Conservation (phyloP, 2,888 invertebrate genomes). For the Leucozona laternaria region DNA sequence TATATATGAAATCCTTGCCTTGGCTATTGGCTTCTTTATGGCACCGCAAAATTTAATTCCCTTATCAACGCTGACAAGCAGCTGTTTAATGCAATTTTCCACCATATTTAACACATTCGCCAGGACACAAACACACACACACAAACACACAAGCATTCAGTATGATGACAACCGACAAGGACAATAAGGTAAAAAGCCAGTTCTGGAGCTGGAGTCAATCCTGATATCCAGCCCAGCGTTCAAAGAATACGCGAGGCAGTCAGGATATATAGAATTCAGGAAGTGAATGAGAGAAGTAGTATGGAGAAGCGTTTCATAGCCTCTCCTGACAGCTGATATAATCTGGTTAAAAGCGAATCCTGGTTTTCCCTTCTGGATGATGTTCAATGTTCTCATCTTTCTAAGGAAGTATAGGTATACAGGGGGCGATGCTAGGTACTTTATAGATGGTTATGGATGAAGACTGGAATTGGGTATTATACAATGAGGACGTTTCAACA, state of each 20-base stretch:
- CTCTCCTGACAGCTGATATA: slow-evolving; percentile 74
- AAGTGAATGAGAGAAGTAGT: slow-evolving; percentile 43
- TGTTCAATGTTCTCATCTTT: slow-evolving; percentile 73
- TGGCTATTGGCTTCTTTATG: slow-evolving; percentile 77
- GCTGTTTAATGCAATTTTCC: slow-evolving; percentile 84
- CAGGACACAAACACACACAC: slow-evolving; percentile 29
- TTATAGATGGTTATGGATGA: not conserved
- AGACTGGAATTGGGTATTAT: slow-evolving; percentile 32
- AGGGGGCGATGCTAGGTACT: not conserved
- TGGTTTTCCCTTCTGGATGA: slow-evolving; percentile 71
- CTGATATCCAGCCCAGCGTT: slow-evolving; percentile 21
- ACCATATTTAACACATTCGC: slow-evolving; percentile 81
- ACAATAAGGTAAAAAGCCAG: slow-evolving; percentile 43
- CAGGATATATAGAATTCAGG: slow-evolving; percentile 10
- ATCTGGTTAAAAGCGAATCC: slow-evolving; percentile 75
- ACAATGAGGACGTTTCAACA: slow-evolving; percentile 20
- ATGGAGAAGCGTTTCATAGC: slow-evolving; percentile 63
- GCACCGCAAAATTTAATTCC: slow-evolving; percentile 83
- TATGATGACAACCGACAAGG: slow-evolving; percentile 42
- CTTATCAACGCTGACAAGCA: slow-evolving; percentile 83
- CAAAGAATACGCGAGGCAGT: slow-evolving; percentile 29
- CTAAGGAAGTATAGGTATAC: not conserved
- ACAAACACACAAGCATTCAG: not conserved
- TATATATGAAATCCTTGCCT: slow-evolving; percentile 62
- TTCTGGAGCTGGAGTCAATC: slow-evolving; percentile 38